Base-by-base conservation (phyloP, 2,113 vertebrate species). In the Mirza zaza region DNA sequence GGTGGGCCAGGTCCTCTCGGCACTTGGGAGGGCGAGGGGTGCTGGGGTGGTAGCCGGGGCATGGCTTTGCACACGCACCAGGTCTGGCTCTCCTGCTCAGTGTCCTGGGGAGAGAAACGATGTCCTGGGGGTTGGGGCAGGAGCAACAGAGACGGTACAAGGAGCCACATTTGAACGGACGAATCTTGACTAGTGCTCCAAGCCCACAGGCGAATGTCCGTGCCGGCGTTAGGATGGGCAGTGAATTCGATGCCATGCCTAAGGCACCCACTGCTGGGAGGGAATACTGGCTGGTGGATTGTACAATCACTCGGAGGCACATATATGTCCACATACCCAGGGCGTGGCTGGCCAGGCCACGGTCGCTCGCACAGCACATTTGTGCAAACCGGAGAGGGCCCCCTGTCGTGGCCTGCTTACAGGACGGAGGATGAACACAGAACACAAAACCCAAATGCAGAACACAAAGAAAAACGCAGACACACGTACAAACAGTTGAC, bases 101-200 rank as follows among this genome's bases (percentile, higher is more conserved):
- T 61, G 94, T 86, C 5, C 48, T 70, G 27, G 17, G 68, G 61
- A 76, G 65, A 76, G 70, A 71, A 59, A 18, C 17, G 42, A 6
- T 8, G 42, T 1, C 27, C 48, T 2, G 0, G 57, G 21, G 25
- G 15, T 1, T 2, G 20, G 10, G 45, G 10, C 20, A 2, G 70
- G 34, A n/a, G 21, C 50, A 14, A 0, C 12, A n/a, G 63, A 11
- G 36, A 79, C 48, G 18, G 27, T 3, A 2, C 27, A 3, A 23
- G 77, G 71, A 94, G n/a, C 18, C 25, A 2, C 2, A 2, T 84
- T 14, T 55, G 52, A 39, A 29, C 2, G 0, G 1, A 34, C 8
- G 23, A 12, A 11, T 13, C 12, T 27, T 36, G 20, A 9, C 4
- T 3, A 61, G 14, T 45, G 29, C 12, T 12, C 39, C 27, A 7